Percentiles rank a stretch among this genome's conserved stretches.
phyloP scores from a whole-genome alignment of 2,888 invertebrate genomes.

The Pterobdella sp. region DNA sequence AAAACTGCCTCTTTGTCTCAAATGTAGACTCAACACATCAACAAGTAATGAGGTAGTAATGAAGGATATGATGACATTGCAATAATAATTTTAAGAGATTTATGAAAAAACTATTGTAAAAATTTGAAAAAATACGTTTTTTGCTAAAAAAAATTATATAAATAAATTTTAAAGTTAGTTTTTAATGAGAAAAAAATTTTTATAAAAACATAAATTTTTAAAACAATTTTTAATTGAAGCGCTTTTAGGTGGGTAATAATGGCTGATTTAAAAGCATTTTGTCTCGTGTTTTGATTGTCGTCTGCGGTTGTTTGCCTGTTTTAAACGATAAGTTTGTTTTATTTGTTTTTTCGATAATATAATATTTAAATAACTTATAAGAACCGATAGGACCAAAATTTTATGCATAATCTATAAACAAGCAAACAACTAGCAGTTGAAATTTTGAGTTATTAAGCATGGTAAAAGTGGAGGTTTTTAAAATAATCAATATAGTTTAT shows the following conservation, averaged over 20 bases:
- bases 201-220: no score
- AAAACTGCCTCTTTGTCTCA: background rate
- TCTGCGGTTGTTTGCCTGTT: background rate
- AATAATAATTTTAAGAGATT: background rate
- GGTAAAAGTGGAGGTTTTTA: no score
- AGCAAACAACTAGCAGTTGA: no score
- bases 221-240: background rate
- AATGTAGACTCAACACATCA: conserved; percentile 1
- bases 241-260: conserved; percentile 10
- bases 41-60: conserved; percentile 3
- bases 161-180: no score
- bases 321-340: background rate
- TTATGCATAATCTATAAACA: no score
- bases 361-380: background rate
- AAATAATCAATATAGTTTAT: no score
- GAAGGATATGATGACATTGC: background rate
- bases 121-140: no score
- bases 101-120: no score
- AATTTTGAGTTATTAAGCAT: no score
- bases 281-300: conserved; percentile 12
- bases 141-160: no score
- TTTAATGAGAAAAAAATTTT: no score
- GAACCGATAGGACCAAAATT: background rate
- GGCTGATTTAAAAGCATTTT: conserved; percentile 13
- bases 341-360: background rate